Percentiles rank a stretch among this genome's conserved stretches.
Conservation (phyloP, 2,797 vertebrate genomes). For the Atherinosoma microstoma region DNA sequence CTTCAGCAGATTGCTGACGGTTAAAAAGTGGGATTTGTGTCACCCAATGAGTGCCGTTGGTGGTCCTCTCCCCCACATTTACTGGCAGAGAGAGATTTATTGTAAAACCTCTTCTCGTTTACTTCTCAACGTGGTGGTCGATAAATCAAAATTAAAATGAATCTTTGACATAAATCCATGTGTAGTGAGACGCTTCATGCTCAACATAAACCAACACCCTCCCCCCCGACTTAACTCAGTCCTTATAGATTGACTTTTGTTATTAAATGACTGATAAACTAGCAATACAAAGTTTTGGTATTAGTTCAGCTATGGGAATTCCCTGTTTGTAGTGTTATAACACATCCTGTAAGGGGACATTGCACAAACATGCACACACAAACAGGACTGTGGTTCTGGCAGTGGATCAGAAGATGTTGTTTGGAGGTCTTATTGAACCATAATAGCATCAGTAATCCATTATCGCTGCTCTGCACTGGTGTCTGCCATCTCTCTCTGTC, state of each 20-base stretch:
- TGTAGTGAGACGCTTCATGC: background rate
- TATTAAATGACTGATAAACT: background rate
- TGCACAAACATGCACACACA: background rate
- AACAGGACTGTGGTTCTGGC: constrained; percentile 35
- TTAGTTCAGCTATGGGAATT: background rate
- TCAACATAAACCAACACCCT: background rate
- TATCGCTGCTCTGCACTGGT: constrained; percentile 55
- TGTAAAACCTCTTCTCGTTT: background rate
- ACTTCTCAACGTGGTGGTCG: background rate
- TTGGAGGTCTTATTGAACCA: constrained; percentile 59
- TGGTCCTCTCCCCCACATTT: background rate
- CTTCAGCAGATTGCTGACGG: background rate
- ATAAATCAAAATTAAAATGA: background rate
- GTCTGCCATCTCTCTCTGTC: constrained; percentile 40
- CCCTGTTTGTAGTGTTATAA: constrained; percentile 11
- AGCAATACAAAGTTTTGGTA: background rate
- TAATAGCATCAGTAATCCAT: constrained; percentile 77
- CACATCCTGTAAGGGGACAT: constrained; percentile 12
- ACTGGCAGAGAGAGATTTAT: background rate
- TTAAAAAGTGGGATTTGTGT: background rate
- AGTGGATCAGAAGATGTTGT: constrained; percentile 64
- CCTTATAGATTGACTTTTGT: background rate
- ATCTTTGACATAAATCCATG: background rate
- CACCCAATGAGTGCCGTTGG: no score
- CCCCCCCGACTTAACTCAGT: background rate